Evolutionary conservation across 2,113 vertebrate species (phyloP), one percentile per base, ranked within the genome.

Genomic region (Clarias gariepinus): DNA sequence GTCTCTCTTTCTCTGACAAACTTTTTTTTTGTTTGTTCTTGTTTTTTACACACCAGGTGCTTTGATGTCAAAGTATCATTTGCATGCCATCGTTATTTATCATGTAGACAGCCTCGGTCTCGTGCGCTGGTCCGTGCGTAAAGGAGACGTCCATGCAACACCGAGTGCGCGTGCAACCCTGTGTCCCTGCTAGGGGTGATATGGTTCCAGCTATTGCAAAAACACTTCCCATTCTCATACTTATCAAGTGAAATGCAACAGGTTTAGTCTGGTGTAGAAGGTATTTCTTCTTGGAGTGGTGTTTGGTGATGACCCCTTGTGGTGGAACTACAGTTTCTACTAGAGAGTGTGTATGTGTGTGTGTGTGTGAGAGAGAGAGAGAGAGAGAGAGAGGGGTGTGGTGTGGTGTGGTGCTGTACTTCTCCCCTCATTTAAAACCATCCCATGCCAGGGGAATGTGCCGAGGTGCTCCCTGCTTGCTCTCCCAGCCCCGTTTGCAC

Each of bases 391-490:
- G 68, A 58, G 68, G 28, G 57, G 41, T 58, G 18, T 33, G 63
- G 47, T 63, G 96, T 96, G 97, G 96, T 96, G 96, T 97, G 97
- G 96, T 95, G 93, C 95, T 91, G 85, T 86, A 61, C 90, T 89
- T 87, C 76, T 88, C 82, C 90, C 92, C 78, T 81, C 92, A 89
- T 92, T 96, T 95, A 94, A 93, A 95, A 92, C 92, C 94, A 94
- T 94, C 93, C 93, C 93, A 91, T 92, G 91, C 92, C 90, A 81
- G 90, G 87, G 87, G 90, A 93, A 89, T 89, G 92, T 91, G 91
- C 90, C 90, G 83, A 91, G 91, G 87, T 88, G 68, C 88, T 89
- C 91, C 92, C 89, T 61, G 57, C 30, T 81, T 86, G 90, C 89
- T 89, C 92, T 89, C 83, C 60, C 89, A 84, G 5, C 88, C 90